Evolutionary conservation across 2,797 vertebrate genomes (phyloP), one percentile per base, ranked within the genome.

Genomic region (Onychomys torridus): DNA sequence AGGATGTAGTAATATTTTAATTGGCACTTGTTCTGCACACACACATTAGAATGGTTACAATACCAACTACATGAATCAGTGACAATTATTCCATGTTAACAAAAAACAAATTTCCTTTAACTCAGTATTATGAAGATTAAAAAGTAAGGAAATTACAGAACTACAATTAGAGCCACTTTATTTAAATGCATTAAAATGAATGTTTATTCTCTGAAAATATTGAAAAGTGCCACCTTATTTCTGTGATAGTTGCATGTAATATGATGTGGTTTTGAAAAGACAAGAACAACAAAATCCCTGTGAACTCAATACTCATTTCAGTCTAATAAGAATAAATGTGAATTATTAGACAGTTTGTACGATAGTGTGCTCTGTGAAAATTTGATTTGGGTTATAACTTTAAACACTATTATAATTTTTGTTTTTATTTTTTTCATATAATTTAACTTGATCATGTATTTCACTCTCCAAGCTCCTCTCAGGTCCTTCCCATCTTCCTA

Each of bases 1-100:
- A 97, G 65, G 34, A 88, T n/a, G n/a, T 49, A 79, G 83, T 86
- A 92, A 55, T 96, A 82, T 75, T 97, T 97, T 97, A 97, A 97
- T 88, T 84, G 86, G 65, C 16, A 40, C 92, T 95, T 92, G 79
- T 90, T 96, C 77, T 88, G 91, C 77, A 40, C 23, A 93, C 25
- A 92, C 59, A 21, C 52, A 78, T 93, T 93, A 81, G 43, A 87
- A 96, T 81, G 90, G 52, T 92, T 90, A 90, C 46, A 94, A 87
- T 59, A 67, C 7, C 10, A 90, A 86, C 71, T 90, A 92, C 63
- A 82, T 78, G 59, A 90, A 93, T 59, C 79, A 8, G 25, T 93
- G 40, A 89, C 61, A 96, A 89, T 93, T 90, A 96, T 91, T 90
- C 49, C 40, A 96, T 67, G 55, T 79, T 87, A 94, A 79, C 67